These are phyloP conservation scores for Rhynchophorus ferrugineus DNA, from an alignment of 1,140 invertebrate genomes.

Conservation along the genomic window DNA sequence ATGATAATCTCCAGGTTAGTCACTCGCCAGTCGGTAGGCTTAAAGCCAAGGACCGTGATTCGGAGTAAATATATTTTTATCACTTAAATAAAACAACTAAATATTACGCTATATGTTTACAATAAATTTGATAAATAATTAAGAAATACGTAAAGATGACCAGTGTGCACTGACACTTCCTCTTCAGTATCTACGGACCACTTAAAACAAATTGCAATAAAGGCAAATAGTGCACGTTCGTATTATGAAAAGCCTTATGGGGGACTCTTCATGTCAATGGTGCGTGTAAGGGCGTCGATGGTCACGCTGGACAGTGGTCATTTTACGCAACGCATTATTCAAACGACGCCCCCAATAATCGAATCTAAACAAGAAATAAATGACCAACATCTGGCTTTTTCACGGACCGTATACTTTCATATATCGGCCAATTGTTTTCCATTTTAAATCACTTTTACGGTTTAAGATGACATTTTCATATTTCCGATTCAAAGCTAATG, in stretches of 20 bases:
- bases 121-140: too few species aligned
- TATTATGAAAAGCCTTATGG: constrained; percentile 14
- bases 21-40: too few species aligned
- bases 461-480: constrained; percentile 32
- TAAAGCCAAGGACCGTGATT: too few species aligned
- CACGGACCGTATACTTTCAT: constrained; percentile 29
- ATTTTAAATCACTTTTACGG: constrained; percentile 27
- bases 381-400: constrained; percentile 30
- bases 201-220: background rate
- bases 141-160: too few species aligned
- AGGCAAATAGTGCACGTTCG: background rate
- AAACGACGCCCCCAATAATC: constrained; percentile 19
- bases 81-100: too few species aligned
- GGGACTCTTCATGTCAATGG: constrained; percentile 20
- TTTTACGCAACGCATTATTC: constrained; percentile 26
- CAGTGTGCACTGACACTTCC: too few species aligned
- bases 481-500: too few species aligned
- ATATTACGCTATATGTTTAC: too few species aligned
- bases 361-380: constrained; percentile 25
- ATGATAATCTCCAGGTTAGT: too few species aligned
- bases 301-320: constrained; percentile 29
- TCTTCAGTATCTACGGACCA: too few species aligned
- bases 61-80: too few species aligned
- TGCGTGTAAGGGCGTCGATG: constrained; percentile 15
- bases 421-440: constrained; percentile 23